phyloP scores from a whole-genome alignment of 2,113 vertebrate species.

The Prolemur simus region DNA sequence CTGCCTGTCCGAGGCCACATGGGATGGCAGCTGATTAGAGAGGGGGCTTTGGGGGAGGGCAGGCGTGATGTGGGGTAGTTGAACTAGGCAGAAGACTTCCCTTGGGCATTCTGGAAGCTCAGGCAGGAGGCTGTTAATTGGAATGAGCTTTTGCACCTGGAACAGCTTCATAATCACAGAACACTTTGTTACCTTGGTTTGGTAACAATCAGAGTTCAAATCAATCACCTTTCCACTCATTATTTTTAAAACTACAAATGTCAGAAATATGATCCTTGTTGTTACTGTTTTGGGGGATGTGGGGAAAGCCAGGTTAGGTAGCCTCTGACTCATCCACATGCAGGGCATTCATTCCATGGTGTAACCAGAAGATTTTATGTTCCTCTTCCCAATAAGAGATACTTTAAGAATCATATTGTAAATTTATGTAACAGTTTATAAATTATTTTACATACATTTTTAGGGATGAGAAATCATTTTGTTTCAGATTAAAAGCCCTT shows the following conservation, averaged over 20 bases:
- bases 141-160: background rate
- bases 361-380: background rate
- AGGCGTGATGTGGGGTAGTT: background rate
- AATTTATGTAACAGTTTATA: background rate
- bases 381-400: background rate
- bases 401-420: background rate
- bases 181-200: background rate
- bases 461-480: background rate
- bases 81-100: background rate
- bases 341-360: background rate
- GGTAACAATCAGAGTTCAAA: constrained; percentile 12
- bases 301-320: background rate
- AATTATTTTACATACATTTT: constrained; percentile 3
- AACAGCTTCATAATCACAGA: background rate
- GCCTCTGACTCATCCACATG: background rate
- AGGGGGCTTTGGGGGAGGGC: background rate
- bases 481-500: background rate
- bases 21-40: background rate
- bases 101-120: background rate
- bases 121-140: background rate
- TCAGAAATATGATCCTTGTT: constrained; percentile 12
- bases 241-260: constrained; percentile 22
- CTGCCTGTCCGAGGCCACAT: background rate
- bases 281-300: background rate
- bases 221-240: background rate